Percentiles rank a stretch among this genome's conserved stretches.
Conservation (phyloP, 1,140 invertebrate species). For the Hyposmocoma kahamanoa region DNA sequence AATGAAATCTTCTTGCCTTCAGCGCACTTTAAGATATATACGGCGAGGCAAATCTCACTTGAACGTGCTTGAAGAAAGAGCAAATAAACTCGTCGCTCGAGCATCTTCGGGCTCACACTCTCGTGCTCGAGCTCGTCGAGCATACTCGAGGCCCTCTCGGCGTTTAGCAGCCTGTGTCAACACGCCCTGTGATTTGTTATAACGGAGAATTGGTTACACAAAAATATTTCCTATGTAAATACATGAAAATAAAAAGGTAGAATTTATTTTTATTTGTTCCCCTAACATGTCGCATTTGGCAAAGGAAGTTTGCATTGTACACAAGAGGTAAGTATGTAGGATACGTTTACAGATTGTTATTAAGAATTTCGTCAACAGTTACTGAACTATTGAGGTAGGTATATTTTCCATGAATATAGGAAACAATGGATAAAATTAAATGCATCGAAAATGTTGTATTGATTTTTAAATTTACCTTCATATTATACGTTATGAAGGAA, state of each 20-base stretch:
- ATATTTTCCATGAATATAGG: too few species aligned
- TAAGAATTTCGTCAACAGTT: too few species aligned
- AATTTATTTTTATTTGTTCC: not conserved
- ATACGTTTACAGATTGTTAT: too few species aligned
- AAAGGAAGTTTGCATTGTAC: too few species aligned
- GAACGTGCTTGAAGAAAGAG: slow-evolving; percentile 39
- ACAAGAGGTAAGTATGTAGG: too few species aligned
- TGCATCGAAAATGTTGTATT: too few species aligned
- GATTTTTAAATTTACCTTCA: too few species aligned
- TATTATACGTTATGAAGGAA: too few species aligned
- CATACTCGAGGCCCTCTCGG: slow-evolving; percentile 31
- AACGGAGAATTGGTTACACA: not conserved
- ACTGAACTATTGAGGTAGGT: too few species aligned
- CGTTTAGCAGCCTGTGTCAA: slow-evolving; percentile 46
- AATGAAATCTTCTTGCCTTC: too few species aligned
- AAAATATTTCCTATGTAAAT: not conserved
- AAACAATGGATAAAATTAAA: too few species aligned
- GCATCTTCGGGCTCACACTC: slow-evolving; percentile 36
- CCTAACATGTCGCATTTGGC: not conserved
- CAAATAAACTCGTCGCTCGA: slow-evolving; percentile 46
- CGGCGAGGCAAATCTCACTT: slow-evolving; percentile 31
- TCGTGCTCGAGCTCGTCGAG: slow-evolving; percentile 25
- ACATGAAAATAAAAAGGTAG: not conserved
- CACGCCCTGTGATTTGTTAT: slow-evolving; percentile 12
- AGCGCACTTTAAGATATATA: too few species aligned